Percentiles rank a stretch among this genome's conserved stretches.
Evolutionary conservation across 64 coral and sea anemone species (phyloP).

Genomic region (Stichodactyla mertensii): DNA sequence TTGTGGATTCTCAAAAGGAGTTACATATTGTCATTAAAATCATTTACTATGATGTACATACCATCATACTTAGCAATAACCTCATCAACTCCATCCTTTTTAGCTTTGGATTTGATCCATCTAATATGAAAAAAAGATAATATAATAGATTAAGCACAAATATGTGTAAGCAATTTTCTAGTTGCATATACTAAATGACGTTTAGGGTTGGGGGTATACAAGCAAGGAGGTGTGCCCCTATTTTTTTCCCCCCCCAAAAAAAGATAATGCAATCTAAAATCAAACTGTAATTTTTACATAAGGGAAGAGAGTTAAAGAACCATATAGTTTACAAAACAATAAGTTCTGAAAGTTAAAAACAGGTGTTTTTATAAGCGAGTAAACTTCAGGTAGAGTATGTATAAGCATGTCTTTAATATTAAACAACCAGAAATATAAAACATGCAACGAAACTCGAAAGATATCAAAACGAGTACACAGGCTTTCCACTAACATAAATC

Average conservation of each 20-base stretch:
- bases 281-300: neutral
- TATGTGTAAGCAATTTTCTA: no score
- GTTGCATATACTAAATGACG: no score
- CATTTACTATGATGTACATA: neutral
- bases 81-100: constrained; percentile 95
- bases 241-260: neutral
- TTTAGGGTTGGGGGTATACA: no score
- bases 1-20: neutral
- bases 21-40: neutral
- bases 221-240: neutral
- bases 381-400: neutral
- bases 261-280: neutral
- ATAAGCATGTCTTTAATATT: constrained; percentile 2
- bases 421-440: neutral
- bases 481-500: neutral
- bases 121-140: constrained; percentile 34
- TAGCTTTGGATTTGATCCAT: constrained; percentile 79
- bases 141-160: neutral
- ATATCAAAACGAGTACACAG: neutral
- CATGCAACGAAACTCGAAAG: neutral
- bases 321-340: neutral
- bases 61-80: constrained; percentile 95
- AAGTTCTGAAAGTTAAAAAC: neutral
- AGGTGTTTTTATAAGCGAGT: neutral
- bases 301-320: neutral